These are phyloP conservation scores for Lepidurus packardi DNA, from an alignment of 1,140 invertebrate genomes.

Conservation along the genomic window DNA sequence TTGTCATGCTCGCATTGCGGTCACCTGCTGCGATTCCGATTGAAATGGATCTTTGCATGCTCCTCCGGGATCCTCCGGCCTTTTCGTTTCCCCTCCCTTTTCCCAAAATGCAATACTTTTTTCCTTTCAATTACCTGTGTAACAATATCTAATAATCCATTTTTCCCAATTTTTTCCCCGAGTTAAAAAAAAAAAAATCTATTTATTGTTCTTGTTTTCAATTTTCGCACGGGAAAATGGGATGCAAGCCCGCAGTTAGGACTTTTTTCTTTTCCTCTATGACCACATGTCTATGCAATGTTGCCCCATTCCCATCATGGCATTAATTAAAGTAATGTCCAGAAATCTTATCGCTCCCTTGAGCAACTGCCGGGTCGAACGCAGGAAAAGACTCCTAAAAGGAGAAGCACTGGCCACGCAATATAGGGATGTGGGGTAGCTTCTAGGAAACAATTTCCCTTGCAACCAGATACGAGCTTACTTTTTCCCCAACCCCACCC, in stretches of 20 bases:
- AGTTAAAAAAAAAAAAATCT: background rate
- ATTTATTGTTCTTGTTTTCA: background rate
- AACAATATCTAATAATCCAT: background rate
- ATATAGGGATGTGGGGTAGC: too few species aligned
- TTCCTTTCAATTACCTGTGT: too few species aligned
- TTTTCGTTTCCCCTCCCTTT: background rate
- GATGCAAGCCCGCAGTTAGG: background rate
- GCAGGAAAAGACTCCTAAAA: too few species aligned
- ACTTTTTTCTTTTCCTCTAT: background rate
- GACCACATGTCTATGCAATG: background rate
- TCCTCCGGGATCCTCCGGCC: background rate
- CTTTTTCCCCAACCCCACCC: too few species aligned
- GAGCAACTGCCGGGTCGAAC: background rate
- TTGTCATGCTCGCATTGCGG: background rate
- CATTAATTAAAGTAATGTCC: slow-evolving; percentile 10
- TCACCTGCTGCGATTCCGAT: slow-evolving; percentile 17
- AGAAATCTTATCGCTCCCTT: background rate
- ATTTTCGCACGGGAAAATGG: background rate
- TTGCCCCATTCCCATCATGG: background rate
- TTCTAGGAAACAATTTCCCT: too few species aligned
- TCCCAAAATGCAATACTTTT: background rate
- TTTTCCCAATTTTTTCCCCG: background rate
- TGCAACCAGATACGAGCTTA: too few species aligned
- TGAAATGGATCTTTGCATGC: background rate
- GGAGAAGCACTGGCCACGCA: too few species aligned